Conservation (phyloP, 2,113 vertebrate species). For the Anser brachyrhynchus region DNA sequence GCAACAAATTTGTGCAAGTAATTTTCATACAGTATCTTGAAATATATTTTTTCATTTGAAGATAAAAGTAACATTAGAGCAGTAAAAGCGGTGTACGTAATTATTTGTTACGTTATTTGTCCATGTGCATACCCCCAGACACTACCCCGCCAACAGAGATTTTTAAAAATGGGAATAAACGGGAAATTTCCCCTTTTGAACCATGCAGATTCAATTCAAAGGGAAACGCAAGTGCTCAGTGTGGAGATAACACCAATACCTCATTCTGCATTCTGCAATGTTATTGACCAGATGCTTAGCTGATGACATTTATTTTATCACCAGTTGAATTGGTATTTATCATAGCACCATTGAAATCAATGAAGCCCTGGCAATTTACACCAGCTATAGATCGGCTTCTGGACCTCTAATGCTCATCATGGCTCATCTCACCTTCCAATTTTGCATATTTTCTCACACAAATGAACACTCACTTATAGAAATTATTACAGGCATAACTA, state of each 20-base stretch:
- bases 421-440: not conserved
- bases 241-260: not conserved
- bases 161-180: not conserved
- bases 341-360: not conserved
- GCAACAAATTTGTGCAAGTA: not conserved
- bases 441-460: not conserved
- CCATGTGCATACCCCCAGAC: accelerated
- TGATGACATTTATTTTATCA: not conserved
- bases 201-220: not conserved
- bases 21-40: not conserved
- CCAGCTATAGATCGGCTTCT: not conserved
- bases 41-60: not conserved
- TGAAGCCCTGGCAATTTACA: slow-evolving; percentile 44
- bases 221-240: not conserved
- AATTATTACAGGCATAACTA: not conserved
- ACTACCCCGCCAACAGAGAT: not conserved
- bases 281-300: not conserved
- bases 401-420: not conserved
- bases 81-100: not conserved
- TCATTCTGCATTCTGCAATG: not conserved
- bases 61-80: not conserved
- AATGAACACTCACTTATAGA: not conserved
- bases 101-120: not conserved
- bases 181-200: not conserved
- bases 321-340: slow-evolving; percentile 21